Percentiles rank a stretch among this genome's conserved stretches.
These are phyloP conservation scores for Eulemur mongoz DNA, from an alignment of 2,797 vertebrate species.

Conservation along the genomic window DNA sequence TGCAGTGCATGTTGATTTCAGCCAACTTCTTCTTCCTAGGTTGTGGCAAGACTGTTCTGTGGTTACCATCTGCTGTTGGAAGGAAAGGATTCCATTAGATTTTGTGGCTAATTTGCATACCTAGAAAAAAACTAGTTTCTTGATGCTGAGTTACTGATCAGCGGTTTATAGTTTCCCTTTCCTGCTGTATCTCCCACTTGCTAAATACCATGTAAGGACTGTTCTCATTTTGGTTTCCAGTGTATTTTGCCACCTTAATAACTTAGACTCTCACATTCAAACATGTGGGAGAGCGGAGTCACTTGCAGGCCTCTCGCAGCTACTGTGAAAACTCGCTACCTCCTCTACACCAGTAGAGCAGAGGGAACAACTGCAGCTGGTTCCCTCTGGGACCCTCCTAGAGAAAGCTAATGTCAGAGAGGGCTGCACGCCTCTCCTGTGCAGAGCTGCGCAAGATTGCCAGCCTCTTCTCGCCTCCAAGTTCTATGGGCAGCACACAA, in stretches of 20 bases:
- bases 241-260: not conserved
- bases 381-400: not conserved
- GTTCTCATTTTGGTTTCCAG: not conserved
- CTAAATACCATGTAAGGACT: not conserved
- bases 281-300: not conserved
- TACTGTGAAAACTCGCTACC: not conserved
- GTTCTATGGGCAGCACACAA: not conserved
- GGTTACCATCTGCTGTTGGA: not conserved
- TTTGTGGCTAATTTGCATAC: not conserved
- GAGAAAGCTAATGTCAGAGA: not conserved
- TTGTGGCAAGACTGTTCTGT: not conserved
- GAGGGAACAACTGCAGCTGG: not conserved
- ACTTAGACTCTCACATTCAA: not conserved
- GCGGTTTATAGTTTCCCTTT: not conserved
- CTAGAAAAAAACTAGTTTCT: not conserved
- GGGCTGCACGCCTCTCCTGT: not conserved
- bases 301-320: not conserved
- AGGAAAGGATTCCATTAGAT: not conserved
- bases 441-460: not conserved
- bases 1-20: not conserved
- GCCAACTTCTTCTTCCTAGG: not conserved
- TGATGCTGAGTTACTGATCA: too few species aligned
- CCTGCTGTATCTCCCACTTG: not conserved
- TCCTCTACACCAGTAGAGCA: not conserved
- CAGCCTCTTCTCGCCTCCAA: not conserved